Evolutionary conservation across 30 jellyfish, hydroid and myxozoan species (phyloP).

Genomic region (Chironex yamaguchii): DNA sequence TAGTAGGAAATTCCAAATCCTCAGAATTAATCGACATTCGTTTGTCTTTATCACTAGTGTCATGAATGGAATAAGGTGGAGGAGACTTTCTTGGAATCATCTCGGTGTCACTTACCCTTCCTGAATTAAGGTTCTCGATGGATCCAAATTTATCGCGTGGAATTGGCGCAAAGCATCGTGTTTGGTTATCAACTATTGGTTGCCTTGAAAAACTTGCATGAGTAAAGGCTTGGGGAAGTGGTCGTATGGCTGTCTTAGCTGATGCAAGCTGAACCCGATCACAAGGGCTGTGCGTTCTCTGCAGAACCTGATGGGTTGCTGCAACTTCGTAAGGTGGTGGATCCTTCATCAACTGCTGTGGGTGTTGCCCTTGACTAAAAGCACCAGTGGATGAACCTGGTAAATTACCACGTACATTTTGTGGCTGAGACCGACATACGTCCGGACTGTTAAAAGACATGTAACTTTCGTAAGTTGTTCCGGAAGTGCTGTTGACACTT

Average conservation of each 20-base stretch:
- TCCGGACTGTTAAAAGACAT: not conserved
- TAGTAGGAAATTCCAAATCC: constrained; percentile 77
- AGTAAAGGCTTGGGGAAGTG: not conserved
- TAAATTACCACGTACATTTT: not conserved
- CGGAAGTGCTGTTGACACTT: not conserved
- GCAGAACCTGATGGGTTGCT: not conserved
- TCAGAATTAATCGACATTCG: constrained; percentile 86
- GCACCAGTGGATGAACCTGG: constrained; percentile 20
- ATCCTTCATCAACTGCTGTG: constrained; percentile 32
- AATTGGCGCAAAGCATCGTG: constrained; percentile 66
- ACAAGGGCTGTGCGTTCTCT: not conserved
- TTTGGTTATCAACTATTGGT: constrained; percentile 22
- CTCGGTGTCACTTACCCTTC: constrained; percentile 56
- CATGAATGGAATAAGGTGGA: constrained; percentile 81
- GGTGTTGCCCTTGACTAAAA: not conserved
- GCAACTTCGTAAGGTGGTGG: constrained; percentile 64
- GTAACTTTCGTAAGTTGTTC: not conserved
- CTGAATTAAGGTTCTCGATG: constrained; percentile 9
- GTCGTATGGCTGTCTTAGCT: not conserved
- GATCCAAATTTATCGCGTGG: not conserved
- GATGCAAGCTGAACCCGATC: not conserved
- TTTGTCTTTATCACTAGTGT: constrained; percentile 50
- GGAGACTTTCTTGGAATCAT: constrained; percentile 61
- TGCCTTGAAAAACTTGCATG: constrained; percentile 15
- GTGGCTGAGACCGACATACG: not conserved